These are phyloP conservation scores for Caenorhabditis wallacei DNA, from an alignment of 2,888 invertebrate species.

Conservation along the genomic window DNA sequence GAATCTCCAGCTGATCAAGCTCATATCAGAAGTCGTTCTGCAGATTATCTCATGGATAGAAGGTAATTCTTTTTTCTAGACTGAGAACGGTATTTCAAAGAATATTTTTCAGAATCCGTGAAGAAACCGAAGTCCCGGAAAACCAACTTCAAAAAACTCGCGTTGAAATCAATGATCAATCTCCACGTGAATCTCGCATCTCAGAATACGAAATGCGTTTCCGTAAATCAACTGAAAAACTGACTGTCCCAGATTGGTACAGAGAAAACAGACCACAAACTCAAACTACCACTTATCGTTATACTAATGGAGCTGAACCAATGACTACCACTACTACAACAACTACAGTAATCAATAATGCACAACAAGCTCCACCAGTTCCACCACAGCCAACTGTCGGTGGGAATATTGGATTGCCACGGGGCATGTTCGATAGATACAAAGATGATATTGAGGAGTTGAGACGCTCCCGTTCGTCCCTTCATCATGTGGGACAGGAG, in stretches of 20 bases:
- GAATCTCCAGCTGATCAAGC: slow-evolving; percentile 73
- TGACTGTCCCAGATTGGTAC: slow-evolving; percentile 83
- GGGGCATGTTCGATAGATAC: slow-evolving; percentile 83
- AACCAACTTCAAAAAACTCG: slow-evolving; percentile 83
- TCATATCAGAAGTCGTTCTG: slow-evolving; percentile 81
- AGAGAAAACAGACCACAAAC: slow-evolving; percentile 72
- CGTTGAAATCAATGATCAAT: slow-evolving; percentile 61
- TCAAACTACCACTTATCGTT: slow-evolving; percentile 50
- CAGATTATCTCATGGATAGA: slow-evolving; percentile 83
- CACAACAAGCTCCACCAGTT: slow-evolving; percentile 26
- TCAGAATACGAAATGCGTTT: slow-evolving; percentile 83
- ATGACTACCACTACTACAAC: slow-evolving; percentile 41
- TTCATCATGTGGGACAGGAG: slow-evolving; percentile 77
- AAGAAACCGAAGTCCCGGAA: slow-evolving; percentile 82
- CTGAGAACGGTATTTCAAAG: no score
- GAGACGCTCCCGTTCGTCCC: slow-evolving; percentile 78
- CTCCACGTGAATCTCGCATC: slow-evolving; percentile 66
- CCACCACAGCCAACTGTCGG: slow-evolving; percentile 47
- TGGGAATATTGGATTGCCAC: slow-evolving; percentile 75
- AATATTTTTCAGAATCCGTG: slow-evolving; percentile 76
- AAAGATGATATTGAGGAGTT: slow-evolving; percentile 83
- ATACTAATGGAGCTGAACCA: slow-evolving; percentile 50
- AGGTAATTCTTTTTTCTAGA: slow-evolving; percentile 53
- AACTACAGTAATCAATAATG: not conserved
- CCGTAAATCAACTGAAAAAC: slow-evolving; percentile 82